Evolutionary conservation across 2,888 invertebrate genomes (phyloP), one percentile per base, ranked within the genome.

Genomic region (Piscicola geometra): DNA sequence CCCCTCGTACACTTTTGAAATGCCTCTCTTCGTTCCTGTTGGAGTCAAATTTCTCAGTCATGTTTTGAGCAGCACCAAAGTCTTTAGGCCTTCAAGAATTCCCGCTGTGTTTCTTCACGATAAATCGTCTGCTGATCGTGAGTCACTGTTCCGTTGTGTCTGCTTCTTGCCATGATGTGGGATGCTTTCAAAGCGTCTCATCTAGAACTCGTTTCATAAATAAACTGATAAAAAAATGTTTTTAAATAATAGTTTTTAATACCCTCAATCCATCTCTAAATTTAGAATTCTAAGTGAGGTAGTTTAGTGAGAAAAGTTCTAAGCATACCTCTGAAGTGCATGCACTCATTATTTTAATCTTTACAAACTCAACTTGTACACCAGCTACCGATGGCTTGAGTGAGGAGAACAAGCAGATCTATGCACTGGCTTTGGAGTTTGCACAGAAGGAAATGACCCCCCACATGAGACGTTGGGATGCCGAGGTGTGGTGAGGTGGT

Each of bases 401-500:
- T 41, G 85, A 86, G 41, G 88, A 88, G 76, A 87, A 88, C 79
- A 82, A 82, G 74, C 87, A 88, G 77, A 87, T 89, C 30, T 87
- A 88, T 78, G 81, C 85, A 75, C 82, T 88, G 76, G 88, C 89
- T 2, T 79, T 83, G 72, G 85, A 87, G 76, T 89, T 89, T 83
- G 88, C 88, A 12, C 82, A 83, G 76, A 87, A 88, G 77, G 88
- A 89, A 82, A 84, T 89, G 84, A 82, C 82, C 36, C 88, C 89
- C 18, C 80, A 87, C 71, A 88, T 88, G 88, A 84, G 84, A n/a
- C 83, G 86, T 78, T 89, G 88, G 88, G 89, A 89, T 82, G 84
- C 86, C 79, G 85, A 88, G 83, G 88, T 87, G n/a, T 75, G 69
- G 78, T 68, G 64, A 25, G 15, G n/a, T n/a, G n/a, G n/a, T n/a